Percentiles rank a stretch among this genome's conserved stretches.
Evolutionary conservation across 2,797 vertebrate species (phyloP).

Genomic region (Hoplostethus mediterraneus): DNA sequence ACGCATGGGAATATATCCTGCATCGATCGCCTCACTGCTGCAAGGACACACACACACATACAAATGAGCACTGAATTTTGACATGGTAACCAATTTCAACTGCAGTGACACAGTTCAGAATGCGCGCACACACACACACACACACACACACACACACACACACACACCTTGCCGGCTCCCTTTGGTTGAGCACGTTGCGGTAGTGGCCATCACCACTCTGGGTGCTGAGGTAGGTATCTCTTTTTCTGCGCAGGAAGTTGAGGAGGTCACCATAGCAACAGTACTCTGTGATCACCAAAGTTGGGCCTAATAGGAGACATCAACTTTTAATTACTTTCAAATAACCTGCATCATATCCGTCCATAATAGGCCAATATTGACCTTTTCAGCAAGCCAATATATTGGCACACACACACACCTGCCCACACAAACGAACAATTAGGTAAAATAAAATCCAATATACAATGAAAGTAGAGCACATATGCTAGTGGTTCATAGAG

Average conservation of each 20-base stretch:
- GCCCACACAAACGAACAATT: conserved; percentile 15
- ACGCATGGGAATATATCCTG: conserved; percentile 94
- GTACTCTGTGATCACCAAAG: conserved; percentile 97
- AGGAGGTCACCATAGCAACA: conserved; percentile 99
- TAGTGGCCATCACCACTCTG: conserved; percentile 87
- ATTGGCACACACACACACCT: conserved; percentile 11
- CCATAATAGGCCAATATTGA: conserved; percentile 27
- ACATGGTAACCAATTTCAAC: not conserved
- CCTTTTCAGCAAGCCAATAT: conserved; percentile 29
- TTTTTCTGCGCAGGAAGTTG: conserved; percentile 95
- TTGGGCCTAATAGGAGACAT: conserved; percentile 87
- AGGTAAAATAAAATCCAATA: not conserved
- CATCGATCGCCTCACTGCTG: conserved; percentile 82
- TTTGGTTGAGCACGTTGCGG: conserved; percentile 88
- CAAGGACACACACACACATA: conserved; percentile 26
- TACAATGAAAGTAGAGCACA: not conserved
- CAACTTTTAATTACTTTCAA: too few relatives aligned
- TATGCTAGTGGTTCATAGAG: not conserved
- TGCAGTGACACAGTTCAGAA: not conserved
- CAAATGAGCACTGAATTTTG: not conserved
- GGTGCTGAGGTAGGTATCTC: conserved; percentile 92
- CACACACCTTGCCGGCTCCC: conserved; percentile 85
- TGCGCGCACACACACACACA: conserved; percentile 2
- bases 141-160: conserved; percentile 10
- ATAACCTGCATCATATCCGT: too few relatives aligned